Evolutionary conservation across 2,797 vertebrate species (phyloP).

Genomic region (Rhabdophis nuchalis): DNA sequence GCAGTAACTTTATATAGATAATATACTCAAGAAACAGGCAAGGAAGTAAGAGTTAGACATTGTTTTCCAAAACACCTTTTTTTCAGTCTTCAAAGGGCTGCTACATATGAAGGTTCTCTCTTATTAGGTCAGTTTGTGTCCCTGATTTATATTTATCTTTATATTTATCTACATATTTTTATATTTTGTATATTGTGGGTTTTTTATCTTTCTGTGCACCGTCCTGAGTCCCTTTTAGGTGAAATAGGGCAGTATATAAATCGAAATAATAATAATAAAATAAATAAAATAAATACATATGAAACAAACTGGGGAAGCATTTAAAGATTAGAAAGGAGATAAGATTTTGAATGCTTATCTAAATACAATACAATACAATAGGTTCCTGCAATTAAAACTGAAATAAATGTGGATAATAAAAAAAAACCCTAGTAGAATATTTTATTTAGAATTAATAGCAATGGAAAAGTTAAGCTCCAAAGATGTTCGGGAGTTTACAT

Average conservation of each 20-base stretch:
- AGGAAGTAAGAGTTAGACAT: background rate
- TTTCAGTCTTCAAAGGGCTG: background rate
- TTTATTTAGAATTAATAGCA: background rate
- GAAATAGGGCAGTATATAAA: too few species aligned
- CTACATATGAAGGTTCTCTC: background rate
- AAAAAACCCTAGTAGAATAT: background rate
- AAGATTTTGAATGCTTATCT: background rate
- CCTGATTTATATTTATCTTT: background rate
- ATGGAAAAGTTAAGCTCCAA: background rate
- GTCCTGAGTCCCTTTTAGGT: too few species aligned
- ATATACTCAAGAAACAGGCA: background rate
- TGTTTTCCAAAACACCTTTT: background rate
- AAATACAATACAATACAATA: background rate
- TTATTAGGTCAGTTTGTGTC: background rate
- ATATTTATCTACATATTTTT: background rate
- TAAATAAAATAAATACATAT: too few species aligned
- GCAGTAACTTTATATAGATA: background rate
- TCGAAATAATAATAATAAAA: too few species aligned
- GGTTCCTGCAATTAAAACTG: background rate
- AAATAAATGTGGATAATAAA: background rate
- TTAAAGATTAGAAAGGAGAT: background rate
- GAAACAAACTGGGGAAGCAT: background rate
- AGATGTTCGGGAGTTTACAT: background rate
- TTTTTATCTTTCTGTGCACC: too few species aligned
- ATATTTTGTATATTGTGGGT: too few species aligned